Evolutionary conservation across 2,797 vertebrate genomes (phyloP), one percentile per base, ranked within the genome.

Genomic region (Holocentrus rufus): DNA sequence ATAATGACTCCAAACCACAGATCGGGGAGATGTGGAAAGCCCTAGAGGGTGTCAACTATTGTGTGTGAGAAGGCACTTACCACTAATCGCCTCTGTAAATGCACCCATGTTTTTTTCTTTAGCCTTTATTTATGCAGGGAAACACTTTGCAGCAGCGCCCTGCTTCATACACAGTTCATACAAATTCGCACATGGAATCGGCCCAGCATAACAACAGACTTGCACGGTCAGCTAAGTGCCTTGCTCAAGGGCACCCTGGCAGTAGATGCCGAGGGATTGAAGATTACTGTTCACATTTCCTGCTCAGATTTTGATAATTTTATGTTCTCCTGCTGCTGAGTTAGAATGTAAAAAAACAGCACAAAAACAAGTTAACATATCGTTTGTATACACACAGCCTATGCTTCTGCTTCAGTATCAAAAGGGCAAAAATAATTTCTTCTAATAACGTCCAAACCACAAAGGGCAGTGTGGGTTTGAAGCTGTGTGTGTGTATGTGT

Each of bases 1-100:
- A 79, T 90, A 91, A 91, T 87, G 88, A 87, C 72, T 75, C 69
- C 47, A 79, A 87, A 79, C 82, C 76, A 39, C 85, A 80, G 85
- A 88, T 88, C 76, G 71, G 75, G 75, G 52, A 81, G 88, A 91
- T 90, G 85, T 34, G 69, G 59, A 85, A 85, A 87, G 77, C 81
- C 77, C 81, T 2, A 44, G 75, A 81, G 83, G 82, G 69, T 62
- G 78, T 66, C 80, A 57, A 57, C 83, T 77, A 73, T 57, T 76
- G 52, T 74, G 60, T 80, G 71, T 85, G 61, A 67, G 59, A 53
- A 44, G 63, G 66, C 72, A 78, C 84, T 91, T 85, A 82, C 25
- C 62, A 63, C 75, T 87, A 89, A 91, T 90, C 84, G 74, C 74
- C 75, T 54, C 77, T 30, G 57, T 90, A 88, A 90, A 90, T 72